Percentiles rank a stretch among this genome's conserved stretches.
Evolutionary conservation across 2,888 invertebrate species (phyloP).

Genomic region (Coelogynopora nodosa): DNA sequence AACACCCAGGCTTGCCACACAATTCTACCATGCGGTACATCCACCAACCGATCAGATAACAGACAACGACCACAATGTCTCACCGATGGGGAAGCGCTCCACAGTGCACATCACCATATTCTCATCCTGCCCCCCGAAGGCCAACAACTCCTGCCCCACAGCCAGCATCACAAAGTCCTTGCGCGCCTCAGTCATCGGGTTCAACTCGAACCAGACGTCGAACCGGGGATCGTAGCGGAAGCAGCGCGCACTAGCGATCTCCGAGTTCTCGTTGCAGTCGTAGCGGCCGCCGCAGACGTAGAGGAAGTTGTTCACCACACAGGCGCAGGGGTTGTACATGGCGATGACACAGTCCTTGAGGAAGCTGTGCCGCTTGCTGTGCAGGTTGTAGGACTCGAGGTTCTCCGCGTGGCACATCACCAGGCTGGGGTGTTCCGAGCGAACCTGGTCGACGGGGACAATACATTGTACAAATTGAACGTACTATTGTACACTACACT

Average conservation of each 20-base stretch:
- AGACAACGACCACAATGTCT: no score
- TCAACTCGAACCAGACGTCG: slow-evolving; percentile 58
- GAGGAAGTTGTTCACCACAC: slow-evolving; percentile 60
- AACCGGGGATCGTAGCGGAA: slow-evolving; percentile 60
- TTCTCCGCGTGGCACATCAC: slow-evolving; percentile 60
- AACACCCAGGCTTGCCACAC: no score
- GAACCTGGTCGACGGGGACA: no score
- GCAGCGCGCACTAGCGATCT: slow-evolving; percentile 60
- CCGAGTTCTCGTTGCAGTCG: slow-evolving; percentile 58
- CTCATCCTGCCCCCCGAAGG: slow-evolving; percentile 54
- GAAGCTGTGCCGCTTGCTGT: slow-evolving; percentile 54
- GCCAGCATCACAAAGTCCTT: slow-evolving; percentile 55
- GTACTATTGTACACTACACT: no score
- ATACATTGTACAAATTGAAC: no score
- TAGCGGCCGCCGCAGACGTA: slow-evolving; percentile 60
- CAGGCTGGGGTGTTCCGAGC: slow-evolving; percentile 53
- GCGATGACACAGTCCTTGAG: slow-evolving; percentile 57
- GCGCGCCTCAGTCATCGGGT: slow-evolving; percentile 59
- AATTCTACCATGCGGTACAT: no score
- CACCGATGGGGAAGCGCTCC: slow-evolving; percentile 48
- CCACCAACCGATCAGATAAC: no score
- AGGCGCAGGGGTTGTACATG: slow-evolving; percentile 58
- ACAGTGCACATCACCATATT: slow-evolving; percentile 60
- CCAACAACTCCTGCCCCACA: slow-evolving; percentile 21
- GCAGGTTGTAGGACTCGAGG: slow-evolving; percentile 57